Evolutionary conservation across 2,888 invertebrate species (phyloP).

Genomic region (Leucophenga maculata): DNA sequence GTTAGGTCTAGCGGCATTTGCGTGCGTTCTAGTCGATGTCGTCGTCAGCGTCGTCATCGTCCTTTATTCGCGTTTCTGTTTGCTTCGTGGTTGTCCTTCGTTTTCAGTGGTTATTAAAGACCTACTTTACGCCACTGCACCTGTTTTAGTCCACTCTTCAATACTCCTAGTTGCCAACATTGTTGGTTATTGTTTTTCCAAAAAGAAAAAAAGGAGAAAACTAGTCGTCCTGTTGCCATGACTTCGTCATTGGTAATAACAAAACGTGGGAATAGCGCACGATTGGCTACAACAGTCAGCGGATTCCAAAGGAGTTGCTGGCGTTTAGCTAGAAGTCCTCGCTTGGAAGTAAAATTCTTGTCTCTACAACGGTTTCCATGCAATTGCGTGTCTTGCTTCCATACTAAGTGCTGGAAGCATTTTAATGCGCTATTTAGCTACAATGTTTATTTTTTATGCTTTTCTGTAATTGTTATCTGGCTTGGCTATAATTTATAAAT

Average conservation of each 20-base stretch:
- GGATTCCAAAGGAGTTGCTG: too few species aligned
- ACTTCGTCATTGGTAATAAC: slow-evolving; percentile 35
- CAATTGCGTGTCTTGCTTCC: too few species aligned
- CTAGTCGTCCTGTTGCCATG: slow-evolving; percentile 54
- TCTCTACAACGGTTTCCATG: too few species aligned
- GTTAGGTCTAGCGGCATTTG: slow-evolving; percentile 19
- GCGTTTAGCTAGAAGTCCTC: too few species aligned
- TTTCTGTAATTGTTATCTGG: too few species aligned
- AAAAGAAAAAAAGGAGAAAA: slow-evolving; percentile 46
- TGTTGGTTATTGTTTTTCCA: slow-evolving; percentile 51
- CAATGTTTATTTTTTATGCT: too few species aligned
- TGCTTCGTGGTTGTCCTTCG: slow-evolving; percentile 5
- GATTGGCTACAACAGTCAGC: not conserved
- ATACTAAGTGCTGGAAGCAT: too few species aligned
- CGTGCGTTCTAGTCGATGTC: not conserved
- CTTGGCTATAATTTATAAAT: too few species aligned
- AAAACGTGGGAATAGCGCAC: slow-evolving; percentile 25
- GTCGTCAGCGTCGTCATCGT: slow-evolving; percentile 2
- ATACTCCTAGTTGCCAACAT: slow-evolving; percentile 8
- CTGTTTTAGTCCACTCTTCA: not conserved
- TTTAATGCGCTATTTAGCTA: too few species aligned
- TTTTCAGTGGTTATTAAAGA: too few species aligned
- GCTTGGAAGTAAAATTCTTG: too few species aligned
- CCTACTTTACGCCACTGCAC: not conserved
- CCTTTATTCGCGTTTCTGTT: not conserved